These are phyloP conservation scores for Lumbricus terrestris DNA, from an alignment of 2,888 invertebrate genomes.

Conservation along the genomic window DNA sequence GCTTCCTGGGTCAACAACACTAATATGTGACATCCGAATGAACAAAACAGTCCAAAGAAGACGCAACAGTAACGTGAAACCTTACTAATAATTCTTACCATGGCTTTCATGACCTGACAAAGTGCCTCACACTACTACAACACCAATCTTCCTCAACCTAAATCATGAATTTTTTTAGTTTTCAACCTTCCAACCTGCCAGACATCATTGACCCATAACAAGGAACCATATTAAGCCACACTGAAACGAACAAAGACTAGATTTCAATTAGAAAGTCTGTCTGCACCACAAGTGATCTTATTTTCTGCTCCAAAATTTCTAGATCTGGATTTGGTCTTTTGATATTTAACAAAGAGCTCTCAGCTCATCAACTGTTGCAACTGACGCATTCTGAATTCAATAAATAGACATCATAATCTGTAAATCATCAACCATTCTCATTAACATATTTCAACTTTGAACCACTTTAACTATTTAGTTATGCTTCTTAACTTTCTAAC, in stretches of 20 bases:
- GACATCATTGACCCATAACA: background rate
- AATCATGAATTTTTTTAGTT: background rate
- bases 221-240: background rate
- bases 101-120: background rate
- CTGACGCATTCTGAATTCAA: background rate
- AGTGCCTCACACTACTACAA: background rate
- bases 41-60: no score
- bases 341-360: background rate
- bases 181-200: background rate
- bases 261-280: background rate
- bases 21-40: no score
- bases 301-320: background rate
- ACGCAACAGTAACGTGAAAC: no score
- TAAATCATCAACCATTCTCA: background rate
- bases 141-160: background rate
- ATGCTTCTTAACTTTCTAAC: background rate
- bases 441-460: background rate
- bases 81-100: no score
- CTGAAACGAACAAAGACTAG: background rate
- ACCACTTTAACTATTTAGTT: background rate
- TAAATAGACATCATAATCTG: background rate
- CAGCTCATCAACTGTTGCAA: background rate
- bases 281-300: background rate
- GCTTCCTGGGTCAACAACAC: no score
- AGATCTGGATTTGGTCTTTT: background rate